Conservation (phyloP, 2,888 invertebrate species). For the Harmothoe impar region DNA sequence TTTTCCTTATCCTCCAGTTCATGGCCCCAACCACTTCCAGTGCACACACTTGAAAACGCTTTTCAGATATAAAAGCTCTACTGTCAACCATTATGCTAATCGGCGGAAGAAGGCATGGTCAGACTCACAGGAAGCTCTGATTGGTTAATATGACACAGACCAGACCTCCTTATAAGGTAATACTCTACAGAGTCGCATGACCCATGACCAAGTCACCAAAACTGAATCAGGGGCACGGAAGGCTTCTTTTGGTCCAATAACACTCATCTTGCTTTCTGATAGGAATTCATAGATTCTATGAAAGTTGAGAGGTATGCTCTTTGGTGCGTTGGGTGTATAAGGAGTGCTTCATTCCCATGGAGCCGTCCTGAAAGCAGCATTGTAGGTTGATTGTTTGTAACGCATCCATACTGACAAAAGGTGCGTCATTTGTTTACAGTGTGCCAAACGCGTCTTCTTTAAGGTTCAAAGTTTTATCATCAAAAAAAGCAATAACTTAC, state of each 20-base stretch:
- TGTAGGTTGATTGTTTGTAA: too few species aligned
- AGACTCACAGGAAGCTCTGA: background rate
- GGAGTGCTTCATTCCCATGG: too few species aligned
- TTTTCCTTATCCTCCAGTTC: background rate
- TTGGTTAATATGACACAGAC: background rate
- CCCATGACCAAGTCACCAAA: background rate
- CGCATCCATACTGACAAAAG: too few species aligned
- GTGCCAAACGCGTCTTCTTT: too few species aligned
- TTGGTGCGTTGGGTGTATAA: too few species aligned
- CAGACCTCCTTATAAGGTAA: slow-evolving; percentile 15
- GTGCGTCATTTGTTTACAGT: too few species aligned
- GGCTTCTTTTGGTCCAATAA: background rate
- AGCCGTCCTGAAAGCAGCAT: too few species aligned
- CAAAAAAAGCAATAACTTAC: too few species aligned
- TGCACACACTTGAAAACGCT: background rate
- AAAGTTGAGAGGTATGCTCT: too few species aligned
- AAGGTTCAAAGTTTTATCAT: too few species aligned
- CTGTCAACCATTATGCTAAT: background rate
- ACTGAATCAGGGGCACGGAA: background rate
- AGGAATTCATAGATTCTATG: too few species aligned
- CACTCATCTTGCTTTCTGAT: too few species aligned
- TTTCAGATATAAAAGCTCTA: background rate
- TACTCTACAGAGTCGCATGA: background rate
- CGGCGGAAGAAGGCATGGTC: background rate
- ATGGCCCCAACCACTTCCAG: background rate